phyloP scores from a whole-genome alignment of 2,113 vertebrate genomes.

The Elanus axillaris region DNA sequence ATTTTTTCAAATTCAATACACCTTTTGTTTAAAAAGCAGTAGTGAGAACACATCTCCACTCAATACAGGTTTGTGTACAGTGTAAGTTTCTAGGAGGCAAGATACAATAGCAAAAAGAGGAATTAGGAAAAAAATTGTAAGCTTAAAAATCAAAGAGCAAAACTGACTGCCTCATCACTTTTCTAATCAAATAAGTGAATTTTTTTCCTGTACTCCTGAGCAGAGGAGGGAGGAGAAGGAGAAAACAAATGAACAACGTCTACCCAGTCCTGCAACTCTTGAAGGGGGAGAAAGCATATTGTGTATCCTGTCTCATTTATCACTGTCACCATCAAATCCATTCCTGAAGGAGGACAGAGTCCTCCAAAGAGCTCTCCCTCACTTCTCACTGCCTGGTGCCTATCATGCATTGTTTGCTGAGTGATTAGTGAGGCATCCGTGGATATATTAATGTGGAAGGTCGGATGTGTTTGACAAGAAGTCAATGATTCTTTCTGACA shows the following conservation, averaged over 20 bases:
- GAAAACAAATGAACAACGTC: not conserved
- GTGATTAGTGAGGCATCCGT: conserved; percentile 57
- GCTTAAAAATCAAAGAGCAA: not conserved
- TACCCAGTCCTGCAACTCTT: not conserved
- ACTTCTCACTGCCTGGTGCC: not conserved
- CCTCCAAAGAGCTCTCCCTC: not conserved
- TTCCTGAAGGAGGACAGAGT: not conserved
- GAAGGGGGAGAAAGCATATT: not conserved
- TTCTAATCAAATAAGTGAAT: not conserved
- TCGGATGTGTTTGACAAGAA: conserved; percentile 72
- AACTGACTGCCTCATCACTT: not conserved
- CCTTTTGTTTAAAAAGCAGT: not conserved
- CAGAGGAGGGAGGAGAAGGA: not conserved
- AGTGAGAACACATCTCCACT: not conserved
- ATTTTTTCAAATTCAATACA: not conserved
- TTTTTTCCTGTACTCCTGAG: not conserved
- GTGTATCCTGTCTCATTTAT: not conserved
- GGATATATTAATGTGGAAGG: conserved; percentile 64
- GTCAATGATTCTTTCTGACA: conserved; percentile 75
- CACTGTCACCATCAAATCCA: not conserved
- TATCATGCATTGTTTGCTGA: conserved; percentile 45
- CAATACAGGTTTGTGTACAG: accelerated
- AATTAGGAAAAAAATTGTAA: accelerated
- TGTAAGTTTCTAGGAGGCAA: not conserved
- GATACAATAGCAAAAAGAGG: not conserved